Percentiles rank a stretch among this genome's conserved stretches.
Evolutionary conservation across 2,797 vertebrate genomes (phyloP).

Genomic region (Enteromius argenteus): DNA sequence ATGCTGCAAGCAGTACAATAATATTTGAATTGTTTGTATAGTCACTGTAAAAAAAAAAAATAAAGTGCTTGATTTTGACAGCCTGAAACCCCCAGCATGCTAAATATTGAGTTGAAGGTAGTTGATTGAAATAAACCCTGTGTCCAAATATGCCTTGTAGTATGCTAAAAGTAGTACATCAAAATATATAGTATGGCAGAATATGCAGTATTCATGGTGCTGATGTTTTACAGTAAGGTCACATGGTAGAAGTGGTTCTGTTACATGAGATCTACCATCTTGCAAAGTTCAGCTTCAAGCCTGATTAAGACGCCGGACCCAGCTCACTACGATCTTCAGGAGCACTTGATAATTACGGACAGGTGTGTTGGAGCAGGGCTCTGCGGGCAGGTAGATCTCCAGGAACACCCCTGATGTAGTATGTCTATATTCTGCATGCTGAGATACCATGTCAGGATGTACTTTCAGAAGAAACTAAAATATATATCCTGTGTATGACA

Average conservation of each 20-base stretch:
- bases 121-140: no score
- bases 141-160: background rate
- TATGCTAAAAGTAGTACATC: background rate
- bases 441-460: background rate
- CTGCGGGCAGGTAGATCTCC: background rate
- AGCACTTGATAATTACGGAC: background rate
- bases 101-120: no score
- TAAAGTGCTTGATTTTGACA: no score
- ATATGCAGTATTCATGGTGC: background rate
- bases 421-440: background rate
- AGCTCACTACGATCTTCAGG: background rate
- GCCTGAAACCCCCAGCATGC: no score
- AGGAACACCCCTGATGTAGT: background rate
- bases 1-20: background rate
- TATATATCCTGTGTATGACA: background rate
- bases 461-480: background rate
- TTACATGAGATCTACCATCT: background rate
- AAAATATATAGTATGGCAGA: no score
- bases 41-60: no score
- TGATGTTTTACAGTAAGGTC: background rate
- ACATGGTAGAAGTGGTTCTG: background rate
- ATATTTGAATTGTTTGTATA: background rate
- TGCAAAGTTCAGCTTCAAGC: background rate
- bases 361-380: background rate
- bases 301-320: background rate